Conservation (phyloP, 2,888 invertebrate species). For the Anodontia alba region DNA sequence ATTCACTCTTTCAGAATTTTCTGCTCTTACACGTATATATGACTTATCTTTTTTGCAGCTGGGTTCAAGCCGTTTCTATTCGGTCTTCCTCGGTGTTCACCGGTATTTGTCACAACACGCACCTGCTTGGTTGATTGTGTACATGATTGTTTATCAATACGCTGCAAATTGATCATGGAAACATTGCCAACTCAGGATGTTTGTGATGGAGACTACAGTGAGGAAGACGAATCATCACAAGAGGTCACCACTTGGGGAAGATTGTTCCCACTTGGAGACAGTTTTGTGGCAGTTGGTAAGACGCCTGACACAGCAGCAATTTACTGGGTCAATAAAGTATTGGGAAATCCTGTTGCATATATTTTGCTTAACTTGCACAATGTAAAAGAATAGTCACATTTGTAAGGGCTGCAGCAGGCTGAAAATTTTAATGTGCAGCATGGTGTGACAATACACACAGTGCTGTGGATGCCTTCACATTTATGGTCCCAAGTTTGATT, state of each 20-base stretch:
- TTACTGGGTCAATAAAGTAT: constrained; percentile 10
- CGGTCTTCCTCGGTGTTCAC: neutral
- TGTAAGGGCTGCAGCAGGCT: no score
- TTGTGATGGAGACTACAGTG: constrained; percentile 74
- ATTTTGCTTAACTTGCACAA: neutral
- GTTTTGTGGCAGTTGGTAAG: constrained; percentile 79
- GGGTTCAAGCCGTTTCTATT: neutral
- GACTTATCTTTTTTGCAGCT: neutral
- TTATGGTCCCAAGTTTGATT: no score
- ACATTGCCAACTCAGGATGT: constrained; percentile 80
- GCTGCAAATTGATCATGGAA: constrained; percentile 64
- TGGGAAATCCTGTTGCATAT: neutral
- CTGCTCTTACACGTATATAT: no score
- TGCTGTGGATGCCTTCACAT: no score
- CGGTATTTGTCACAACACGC: constrained; percentile 1
- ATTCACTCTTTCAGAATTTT: no score
- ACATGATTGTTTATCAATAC: constrained; percentile 14
- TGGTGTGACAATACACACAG: no score
- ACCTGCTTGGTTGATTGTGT: constrained; percentile 17
- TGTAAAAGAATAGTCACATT: no score
- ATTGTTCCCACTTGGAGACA: constrained; percentile 79
- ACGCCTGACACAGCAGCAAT: constrained; percentile 5
- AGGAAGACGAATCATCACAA: constrained; percentile 67
- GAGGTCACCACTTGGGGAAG: constrained; percentile 76
- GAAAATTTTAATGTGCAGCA: no score